Conservation (phyloP, 2,797 vertebrate species). For the Perodicticus potto region DNA sequence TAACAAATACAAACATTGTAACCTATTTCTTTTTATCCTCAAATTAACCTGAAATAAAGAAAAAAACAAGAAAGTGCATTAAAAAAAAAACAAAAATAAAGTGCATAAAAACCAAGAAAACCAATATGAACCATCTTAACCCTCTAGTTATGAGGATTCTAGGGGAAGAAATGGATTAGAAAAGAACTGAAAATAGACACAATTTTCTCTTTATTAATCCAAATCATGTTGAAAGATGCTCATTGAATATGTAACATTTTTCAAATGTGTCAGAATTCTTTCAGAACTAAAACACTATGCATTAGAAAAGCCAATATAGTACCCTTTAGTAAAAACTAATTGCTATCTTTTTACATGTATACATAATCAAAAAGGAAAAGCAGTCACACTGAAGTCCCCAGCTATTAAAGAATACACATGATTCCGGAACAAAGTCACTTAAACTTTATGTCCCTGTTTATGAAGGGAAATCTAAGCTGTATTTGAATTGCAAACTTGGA, state of each 20-base stretch:
- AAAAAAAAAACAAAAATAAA: too few species aligned
- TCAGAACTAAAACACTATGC: conserved; percentile 7
- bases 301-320: conserved; percentile 10
- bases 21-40: too few species aligned
- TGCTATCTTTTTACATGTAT: not conserved
- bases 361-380: not conserved
- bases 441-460: conserved; percentile 57
- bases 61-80: too few species aligned
- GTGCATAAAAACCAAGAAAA: conserved; percentile 62
- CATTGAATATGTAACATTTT: conserved; percentile 35
- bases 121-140: conserved; percentile 38
- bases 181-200: conserved; percentile 38
- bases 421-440: conserved; percentile 31
- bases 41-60: too few species aligned
- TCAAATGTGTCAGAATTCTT: not conserved
- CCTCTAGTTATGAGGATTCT: conserved; percentile 1
- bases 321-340: conserved; percentile 42
- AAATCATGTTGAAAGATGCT: conserved; percentile 52
- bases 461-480: conserved; percentile 38
- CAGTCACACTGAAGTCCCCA: not conserved
- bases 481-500: conserved; percentile 59
- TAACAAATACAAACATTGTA: too few species aligned
- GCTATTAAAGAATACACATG: conserved; percentile 47
- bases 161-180: conserved; percentile 10
- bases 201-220: conserved; percentile 54